Conservation (phyloP, 2,888 invertebrate genomes). For the Ceriagrion tenellum region DNA sequence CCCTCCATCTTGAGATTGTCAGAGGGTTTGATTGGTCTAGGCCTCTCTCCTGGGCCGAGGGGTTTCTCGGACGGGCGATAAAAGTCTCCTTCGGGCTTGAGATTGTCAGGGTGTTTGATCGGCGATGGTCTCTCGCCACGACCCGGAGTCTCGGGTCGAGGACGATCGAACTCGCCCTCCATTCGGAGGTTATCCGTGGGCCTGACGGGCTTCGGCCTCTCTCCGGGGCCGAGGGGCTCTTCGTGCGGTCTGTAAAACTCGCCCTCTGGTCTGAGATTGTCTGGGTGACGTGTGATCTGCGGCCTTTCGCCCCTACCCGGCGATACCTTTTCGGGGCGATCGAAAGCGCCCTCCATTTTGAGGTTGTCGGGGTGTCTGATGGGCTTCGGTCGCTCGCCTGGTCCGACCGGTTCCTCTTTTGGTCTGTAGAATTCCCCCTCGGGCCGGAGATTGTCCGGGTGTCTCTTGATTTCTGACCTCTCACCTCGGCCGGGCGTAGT, state of each 20-base stretch:
- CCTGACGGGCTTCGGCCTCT: conserved; percentile 74
- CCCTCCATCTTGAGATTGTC: conserved; percentile 81
- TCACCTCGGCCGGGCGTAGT: conserved; percentile 68
- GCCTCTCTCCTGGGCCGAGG: conserved; percentile 81
- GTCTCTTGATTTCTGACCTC: conserved; percentile 70
- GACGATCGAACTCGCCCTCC: conserved; percentile 79
- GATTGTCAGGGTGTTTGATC: conserved; percentile 73
- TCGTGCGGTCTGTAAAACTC: conserved; percentile 80
- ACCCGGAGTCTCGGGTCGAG: conserved; percentile 77
- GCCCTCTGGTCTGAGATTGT: conserved; percentile 81
- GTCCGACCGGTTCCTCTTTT: conserved; percentile 56
- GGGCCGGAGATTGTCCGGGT: conserved; percentile 72
- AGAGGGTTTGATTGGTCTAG: conserved; percentile 82
- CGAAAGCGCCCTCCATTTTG: conserved; percentile 77
- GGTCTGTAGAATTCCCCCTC: conserved; percentile 79
- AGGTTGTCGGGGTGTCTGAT: conserved; percentile 76
- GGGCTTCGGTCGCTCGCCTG: conserved; percentile 73
- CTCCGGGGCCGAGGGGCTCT: conserved; percentile 79
- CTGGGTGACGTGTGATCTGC: conserved; percentile 71
- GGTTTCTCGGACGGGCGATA: conserved; percentile 74
- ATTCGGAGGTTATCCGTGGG: conserved; percentile 77
- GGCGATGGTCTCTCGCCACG: conserved; percentile 72
- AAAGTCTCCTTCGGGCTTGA: conserved; percentile 75
- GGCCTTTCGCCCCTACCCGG: conserved; percentile 73
- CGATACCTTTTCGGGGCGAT: conserved; percentile 70